Base-by-base conservation (phyloP, 2,797 vertebrate genomes). In the Leptatherina wallacei region DNA sequence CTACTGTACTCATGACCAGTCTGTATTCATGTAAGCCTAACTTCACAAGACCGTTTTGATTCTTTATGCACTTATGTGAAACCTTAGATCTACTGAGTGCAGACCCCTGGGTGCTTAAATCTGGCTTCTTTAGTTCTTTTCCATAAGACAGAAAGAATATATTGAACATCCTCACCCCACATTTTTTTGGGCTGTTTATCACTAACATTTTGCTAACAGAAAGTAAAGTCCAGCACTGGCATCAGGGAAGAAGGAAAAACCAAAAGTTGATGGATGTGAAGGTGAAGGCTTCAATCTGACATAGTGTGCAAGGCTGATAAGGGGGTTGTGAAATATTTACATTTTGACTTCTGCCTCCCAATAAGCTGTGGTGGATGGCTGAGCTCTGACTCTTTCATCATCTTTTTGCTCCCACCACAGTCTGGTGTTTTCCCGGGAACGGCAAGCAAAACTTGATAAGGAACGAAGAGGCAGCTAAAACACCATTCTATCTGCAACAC, bases 371-470 rank as follows among this genome's bases (percentile, higher is more conserved):
- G 12, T 32, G 66, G 77, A 80, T 44, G 73, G 33, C 36, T 57
- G 71, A 81, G 61, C 49, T 9, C 10, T 42, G 30, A 64, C 52
- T 65, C 2, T 24, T 60, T 75, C 61, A 71, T 82, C 68, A 44
- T 20, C 42, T 8, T 44, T 44, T 44, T 44, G 42, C 42, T 69
- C 55, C 32, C 42, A n/a, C 55, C 56, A 71, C 61, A n/a, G 40
- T 67, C 63, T 22, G 36, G 35, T 76, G 44, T 75, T 75, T 69
- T 77, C 66, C 22, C 29, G 68, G 65, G 65, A 80, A 85, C 71
- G 69, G 49, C 27, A 71, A 80, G 72, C 69, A 69, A 74, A 78
- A 81, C 77, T 72, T 60, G 77, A 86, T 70, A 74, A 74, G 57
- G 61, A 54, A 71, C 55, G 14, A 32, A 61, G 68, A 71, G 14